These are phyloP conservation scores for Notarius quadriscutis DNA, from an alignment of 2,113 vertebrate genomes.

Conservation along the genomic window DNA sequence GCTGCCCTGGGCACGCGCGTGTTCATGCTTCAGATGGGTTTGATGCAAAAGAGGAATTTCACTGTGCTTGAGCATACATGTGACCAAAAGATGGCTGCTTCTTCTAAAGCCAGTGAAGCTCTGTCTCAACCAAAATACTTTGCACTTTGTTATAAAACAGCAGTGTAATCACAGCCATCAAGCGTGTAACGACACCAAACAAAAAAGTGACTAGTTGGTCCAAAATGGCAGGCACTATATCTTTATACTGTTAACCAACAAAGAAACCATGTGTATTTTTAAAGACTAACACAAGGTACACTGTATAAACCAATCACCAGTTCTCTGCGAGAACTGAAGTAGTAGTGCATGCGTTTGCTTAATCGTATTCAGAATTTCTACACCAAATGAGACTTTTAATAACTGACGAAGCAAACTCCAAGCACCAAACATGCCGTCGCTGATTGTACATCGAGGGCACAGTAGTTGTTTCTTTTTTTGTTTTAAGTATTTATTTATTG, in stretches of 20 bases:
- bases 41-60: no score
- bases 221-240: not conserved
- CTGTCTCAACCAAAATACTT: not conserved
- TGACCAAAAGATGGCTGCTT: no score
- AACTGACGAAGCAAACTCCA: not conserved
- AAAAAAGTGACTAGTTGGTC: not conserved
- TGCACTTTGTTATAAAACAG: not conserved
- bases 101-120: not conserved
- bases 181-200: not conserved
- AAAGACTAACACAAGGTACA: not conserved
- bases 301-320: not conserved
- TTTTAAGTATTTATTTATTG: no score
- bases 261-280: not conserved
- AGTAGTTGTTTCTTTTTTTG: no score
- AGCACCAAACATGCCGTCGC: not conserved
- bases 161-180: not conserved
- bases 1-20: no score
- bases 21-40: no score
- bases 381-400: not conserved
- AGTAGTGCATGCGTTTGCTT: not conserved
- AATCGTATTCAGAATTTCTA: not conserved
- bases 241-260: not conserved
- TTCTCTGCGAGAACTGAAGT: not conserved
- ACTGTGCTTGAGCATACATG: no score
- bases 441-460: not conserved